Base-by-base conservation (phyloP, 2,113 vertebrate genomes). In the Esox niger region DNA sequence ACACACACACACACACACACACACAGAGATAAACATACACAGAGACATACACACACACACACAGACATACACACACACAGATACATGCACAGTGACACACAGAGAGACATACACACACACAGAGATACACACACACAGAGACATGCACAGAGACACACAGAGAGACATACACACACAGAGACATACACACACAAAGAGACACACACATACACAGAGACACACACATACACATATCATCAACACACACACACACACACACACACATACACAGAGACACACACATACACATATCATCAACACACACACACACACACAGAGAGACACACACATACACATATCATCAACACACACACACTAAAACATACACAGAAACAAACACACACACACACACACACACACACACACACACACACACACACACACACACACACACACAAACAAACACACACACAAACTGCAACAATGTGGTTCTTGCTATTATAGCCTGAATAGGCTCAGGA, bases 31-130 rank as follows among this genome's bases (percentile, higher is more conserved):
- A 17, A n/a, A n/a, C n/a, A n/a, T n/a, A n/a, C n/a, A n/a, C n/a
- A n/a, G n/a, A n/a, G n/a, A n/a, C n/a, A n/a, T n/a, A n/a, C n/a
- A n/a, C n/a, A n/a, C n/a, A n/a, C n/a, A n/a, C n/a, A n/a, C n/a
- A n/a, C n/a, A n/a, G n/a, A n/a, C n/a, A n/a, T n/a, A n/a, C n/a
- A n/a, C n/a, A n/a, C n/a, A n/a, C n/a, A n/a, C n/a, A n/a, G n/a
- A n/a, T n/a, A n/a, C n/a, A n/a, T n/a, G n/a, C n/a, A n/a, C n/a
- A n/a, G n/a, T n/a, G n/a, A n/a, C n/a, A n/a, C n/a, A n/a, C n/a
- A n/a, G n/a, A n/a, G n/a, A 38, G 35, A 62, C 43, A 66, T 52
- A 35, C 66, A n/a, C 56, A 43, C 32, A 33, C 33, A 58, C 6
- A 17, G 10, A 38, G 23, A 58, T 32, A 58, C 27, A 32, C 57